Base-by-base conservation (phyloP, 2,888 invertebrate species). In the Agonopterix heracliana region DNA sequence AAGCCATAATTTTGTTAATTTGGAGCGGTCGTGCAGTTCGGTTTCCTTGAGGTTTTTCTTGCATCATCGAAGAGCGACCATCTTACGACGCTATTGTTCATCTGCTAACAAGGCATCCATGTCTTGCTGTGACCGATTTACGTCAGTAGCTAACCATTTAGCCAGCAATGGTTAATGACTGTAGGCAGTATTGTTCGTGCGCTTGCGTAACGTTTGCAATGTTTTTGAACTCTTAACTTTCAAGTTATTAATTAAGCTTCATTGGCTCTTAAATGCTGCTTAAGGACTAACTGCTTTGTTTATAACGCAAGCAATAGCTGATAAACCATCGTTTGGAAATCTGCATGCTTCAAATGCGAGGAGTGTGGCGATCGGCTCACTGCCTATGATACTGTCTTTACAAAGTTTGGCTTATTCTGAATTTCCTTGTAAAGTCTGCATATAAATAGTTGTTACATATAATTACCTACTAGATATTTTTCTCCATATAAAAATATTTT, bases 71-170 rank as follows among this genome's bases (percentile, higher is more conserved):
- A 34, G 10, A 34, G 34, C 42, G 14, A 38, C 44, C 14, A 45
- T 10, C 40, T 26, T 26, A 26, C 26, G 26, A 8, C 5, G 50
- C 63, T 57, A 66, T 72, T 72, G 71, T 73, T 66, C 63, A 65
- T 68, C 55, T 56, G 44, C 41, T 67, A 71, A 75, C 75, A 68
- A 72, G 74, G 46, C 66, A 63, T 65, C 64, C 59, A 59, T 54
- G 50, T 51, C 53, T 56, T 47, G 65, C 59, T 65, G 60, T 78
- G 78, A 78, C 79, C 78, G 81, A 79, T 74, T 84, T 82, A 76
- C 74, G 81, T 81, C 78, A 78, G 68, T 56, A 79, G 71, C 67
- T 72, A 75, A 81, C 82, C 79, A 80, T 79, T 77, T 76, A 75
- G 13, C 11, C 41, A 9, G 45, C 26, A 10, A 41, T 41, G 46